Evolutionary conservation across 1,140 invertebrate genomes (phyloP), one percentile per base, ranked within the genome.

Genomic region (Episyrphus balteatus): DNA sequence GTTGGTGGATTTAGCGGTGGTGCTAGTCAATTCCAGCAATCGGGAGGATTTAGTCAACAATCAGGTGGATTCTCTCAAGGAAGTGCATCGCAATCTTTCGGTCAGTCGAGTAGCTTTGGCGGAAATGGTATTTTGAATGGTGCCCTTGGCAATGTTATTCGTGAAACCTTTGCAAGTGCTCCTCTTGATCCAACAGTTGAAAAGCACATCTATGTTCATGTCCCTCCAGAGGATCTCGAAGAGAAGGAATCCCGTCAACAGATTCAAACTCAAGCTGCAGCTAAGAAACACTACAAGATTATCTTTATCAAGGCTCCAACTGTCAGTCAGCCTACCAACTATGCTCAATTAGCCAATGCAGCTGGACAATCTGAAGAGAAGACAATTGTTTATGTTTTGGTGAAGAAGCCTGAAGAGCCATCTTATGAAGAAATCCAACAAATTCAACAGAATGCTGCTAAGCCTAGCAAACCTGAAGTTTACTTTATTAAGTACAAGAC

Each of bases 221-320:
- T 79, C 2, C 75, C 77, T 2, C 77, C 77, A 37, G 75, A 75
- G 51, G 77, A 64, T 47, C 76, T 50, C 2, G 61, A 62, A 17
- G 49, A 47, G 14, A 42, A 51, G 33, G 33, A 45, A 12, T 14
- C 21, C 26, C 12, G 30, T 39, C 11, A 39, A 12, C 30, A 19
- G 19, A 14, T 19, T 17, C 15, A 15, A n/a, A 36, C 40, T 15
- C 48, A 44, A 36, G 14, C 50, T 0, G 15, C 37, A 13, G 70
- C 81, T 50, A 80, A 83, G 67, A 86, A 85, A 55, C 82, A 87
- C 66, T 85, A 85, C 73, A 84, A 85, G 63, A 87, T 87, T 55
- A 84, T 88, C 61, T 86, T 86, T 76, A 85, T 87, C 66, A 85
- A 86, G 73, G 82, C 84, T 26, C 83, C 84, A 34, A 76, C 80